Conservation (phyloP, 2,797 vertebrate species). For the Choloepus didactylus region DNA sequence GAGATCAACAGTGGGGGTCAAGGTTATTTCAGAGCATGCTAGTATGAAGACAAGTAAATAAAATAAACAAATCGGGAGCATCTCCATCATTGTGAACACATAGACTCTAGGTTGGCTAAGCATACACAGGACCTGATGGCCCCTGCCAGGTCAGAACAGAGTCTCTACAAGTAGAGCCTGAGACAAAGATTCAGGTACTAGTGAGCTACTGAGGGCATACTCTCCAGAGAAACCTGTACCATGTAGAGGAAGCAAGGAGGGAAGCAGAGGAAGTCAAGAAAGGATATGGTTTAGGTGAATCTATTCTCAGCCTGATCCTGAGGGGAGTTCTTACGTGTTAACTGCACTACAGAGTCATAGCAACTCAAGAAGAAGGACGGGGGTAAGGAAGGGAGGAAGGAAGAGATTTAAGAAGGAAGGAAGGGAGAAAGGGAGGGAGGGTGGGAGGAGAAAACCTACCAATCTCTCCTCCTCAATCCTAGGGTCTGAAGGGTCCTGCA, state of each 20-base stretch:
- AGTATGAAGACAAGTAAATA: neutral
- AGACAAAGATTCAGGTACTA: neutral
- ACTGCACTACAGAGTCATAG: neutral
- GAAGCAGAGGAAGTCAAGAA: neutral
- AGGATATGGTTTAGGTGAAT: too few relatives aligned
- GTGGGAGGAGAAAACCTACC: neutral
- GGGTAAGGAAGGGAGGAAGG: accelerated
- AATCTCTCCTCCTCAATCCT: neutral
- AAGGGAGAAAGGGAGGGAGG: accelerated
- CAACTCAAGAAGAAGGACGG: neutral
- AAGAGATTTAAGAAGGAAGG: accelerated
- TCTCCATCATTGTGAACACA: neutral
- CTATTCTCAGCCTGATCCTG: neutral
- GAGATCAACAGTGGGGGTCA: neutral
- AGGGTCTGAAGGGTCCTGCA: neutral
- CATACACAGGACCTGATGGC: neutral
- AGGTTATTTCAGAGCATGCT: neutral
- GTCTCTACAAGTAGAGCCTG: neutral
- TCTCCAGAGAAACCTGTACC: neutral
- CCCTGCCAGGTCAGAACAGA: neutral
- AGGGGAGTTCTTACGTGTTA: neutral
- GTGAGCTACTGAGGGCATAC: neutral
- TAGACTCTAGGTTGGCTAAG: neutral
- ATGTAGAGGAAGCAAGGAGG: neutral
- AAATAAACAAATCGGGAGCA: neutral